Percentiles rank a stretch among this genome's conserved stretches.
These are phyloP conservation scores for Mesorhabditis spiculigera DNA, from an alignment of 2,888 invertebrate genomes.

Conservation along the genomic window DNA sequence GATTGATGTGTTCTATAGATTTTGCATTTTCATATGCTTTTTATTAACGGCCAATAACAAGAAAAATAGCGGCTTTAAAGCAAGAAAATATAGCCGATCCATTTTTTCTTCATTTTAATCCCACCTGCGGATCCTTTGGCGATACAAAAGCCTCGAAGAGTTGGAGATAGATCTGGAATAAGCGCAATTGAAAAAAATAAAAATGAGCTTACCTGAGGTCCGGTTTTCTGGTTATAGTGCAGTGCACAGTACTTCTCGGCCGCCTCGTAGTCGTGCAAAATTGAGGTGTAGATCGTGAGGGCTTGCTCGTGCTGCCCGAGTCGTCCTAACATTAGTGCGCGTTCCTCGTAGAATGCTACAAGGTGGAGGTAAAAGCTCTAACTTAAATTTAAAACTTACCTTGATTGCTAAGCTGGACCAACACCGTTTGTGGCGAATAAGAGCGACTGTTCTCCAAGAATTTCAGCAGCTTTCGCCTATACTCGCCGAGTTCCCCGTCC, in stretches of 20 bases:
- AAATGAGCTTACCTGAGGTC: background rate
- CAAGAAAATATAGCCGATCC: too few species aligned
- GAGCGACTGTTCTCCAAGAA: conserved; percentile 42
- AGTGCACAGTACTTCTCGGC: conserved; percentile 77
- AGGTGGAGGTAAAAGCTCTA: conserved; percentile 7
- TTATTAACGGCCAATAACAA: too few species aligned
- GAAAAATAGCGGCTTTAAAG: too few species aligned
- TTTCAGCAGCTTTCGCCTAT: conserved; percentile 67
- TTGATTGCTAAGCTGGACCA: conserved; percentile 41
- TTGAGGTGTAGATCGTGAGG: conserved; percentile 82
- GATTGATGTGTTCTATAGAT: conserved; percentile 44
- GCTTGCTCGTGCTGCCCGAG: conserved; percentile 84
- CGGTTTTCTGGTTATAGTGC: conserved; percentile 38
- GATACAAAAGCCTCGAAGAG: conserved; percentile 68
- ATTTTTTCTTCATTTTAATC: conserved; percentile 16
- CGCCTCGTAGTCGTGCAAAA: conserved; percentile 76
- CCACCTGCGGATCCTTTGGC: conserved; percentile 64
- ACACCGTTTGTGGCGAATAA: conserved; percentile 46
- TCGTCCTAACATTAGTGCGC: conserved; percentile 87
- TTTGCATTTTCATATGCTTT: too few species aligned
- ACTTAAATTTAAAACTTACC: conserved; percentile 15
- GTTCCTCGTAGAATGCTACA: conserved; percentile 78
- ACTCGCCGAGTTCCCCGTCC: conserved; percentile 65
- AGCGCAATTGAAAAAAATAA: conserved; percentile 8
- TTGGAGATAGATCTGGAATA: conserved; percentile 67